Percentiles rank a stretch among this genome's conserved stretches.
These are phyloP conservation scores for Ceyx cyanopectus DNA, from an alignment of 2,113 vertebrate species.

Conservation along the genomic window DNA sequence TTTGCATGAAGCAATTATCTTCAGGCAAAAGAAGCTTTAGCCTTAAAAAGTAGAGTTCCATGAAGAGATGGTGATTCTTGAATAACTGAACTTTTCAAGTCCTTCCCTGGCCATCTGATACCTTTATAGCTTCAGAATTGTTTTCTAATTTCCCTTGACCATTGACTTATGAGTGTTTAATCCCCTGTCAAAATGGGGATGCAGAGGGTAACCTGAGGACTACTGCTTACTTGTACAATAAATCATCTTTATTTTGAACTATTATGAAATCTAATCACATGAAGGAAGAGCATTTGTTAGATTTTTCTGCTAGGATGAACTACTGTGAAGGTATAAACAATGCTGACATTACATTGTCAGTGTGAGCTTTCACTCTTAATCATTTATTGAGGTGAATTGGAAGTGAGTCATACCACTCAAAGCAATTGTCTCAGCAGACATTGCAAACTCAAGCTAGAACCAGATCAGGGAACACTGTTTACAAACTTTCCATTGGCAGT, in stretches of 20 bases:
- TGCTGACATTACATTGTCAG: neutral
- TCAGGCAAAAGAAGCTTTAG: neutral
- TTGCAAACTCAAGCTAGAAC: neutral
- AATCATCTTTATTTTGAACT: neutral
- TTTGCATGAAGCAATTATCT: neutral
- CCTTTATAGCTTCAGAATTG: neutral
- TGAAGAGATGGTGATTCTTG: neutral
- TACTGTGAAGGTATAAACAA: neutral
- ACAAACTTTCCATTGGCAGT: neutral
- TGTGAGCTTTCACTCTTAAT: neutral
- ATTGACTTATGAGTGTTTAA: neutral
- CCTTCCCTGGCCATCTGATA: neutral
- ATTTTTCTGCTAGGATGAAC: conserved; percentile 1
- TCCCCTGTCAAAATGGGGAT: neutral
- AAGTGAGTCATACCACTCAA: conserved; percentile 1
- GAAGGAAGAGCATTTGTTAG: neutral
- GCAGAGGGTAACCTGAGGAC: neutral
- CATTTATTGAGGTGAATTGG: neutral
- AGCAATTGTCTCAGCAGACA: neutral
- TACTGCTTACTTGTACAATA: neutral
- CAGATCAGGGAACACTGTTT: neutral
- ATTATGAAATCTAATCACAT: neutral
- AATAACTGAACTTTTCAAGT: neutral
- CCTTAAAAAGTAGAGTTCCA: neutral
- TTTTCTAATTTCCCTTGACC: neutral